Evolutionary conservation across 2,888 invertebrate genomes (phyloP).

Genomic region (Cheiracanthium punctorium): DNA sequence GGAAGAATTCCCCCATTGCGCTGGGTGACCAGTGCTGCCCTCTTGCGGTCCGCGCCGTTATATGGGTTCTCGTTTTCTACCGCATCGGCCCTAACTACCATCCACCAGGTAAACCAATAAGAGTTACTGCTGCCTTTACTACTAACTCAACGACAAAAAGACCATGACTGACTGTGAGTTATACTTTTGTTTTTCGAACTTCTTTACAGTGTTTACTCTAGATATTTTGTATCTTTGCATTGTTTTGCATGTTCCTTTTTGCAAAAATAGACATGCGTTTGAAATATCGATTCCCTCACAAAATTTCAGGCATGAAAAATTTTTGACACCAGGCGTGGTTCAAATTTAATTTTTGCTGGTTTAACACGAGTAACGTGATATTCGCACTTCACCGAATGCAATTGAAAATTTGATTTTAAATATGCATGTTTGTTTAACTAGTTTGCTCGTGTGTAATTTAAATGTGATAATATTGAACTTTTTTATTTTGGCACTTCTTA

Average conservation of each 20-base stretch:
- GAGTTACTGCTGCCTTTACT: constrained; percentile 29
- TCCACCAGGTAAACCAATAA: constrained; percentile 43
- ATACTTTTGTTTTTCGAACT: not conserved
- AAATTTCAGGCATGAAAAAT: not conserved
- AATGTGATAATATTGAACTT: too few species aligned
- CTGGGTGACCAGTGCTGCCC: constrained; percentile 50
- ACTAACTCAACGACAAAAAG: not conserved
- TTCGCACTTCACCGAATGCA: too few species aligned
- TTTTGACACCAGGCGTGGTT: constrained; percentile 16
- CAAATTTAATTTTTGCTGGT: not conserved
- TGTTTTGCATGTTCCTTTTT: not conserved
- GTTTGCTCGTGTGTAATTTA: too few species aligned
- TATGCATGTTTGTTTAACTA: too few species aligned
- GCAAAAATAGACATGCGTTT: not conserved
- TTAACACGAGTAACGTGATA: too few species aligned
- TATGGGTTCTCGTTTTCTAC: constrained; percentile 36
- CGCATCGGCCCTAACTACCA: constrained; percentile 46
- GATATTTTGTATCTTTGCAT: not conserved
- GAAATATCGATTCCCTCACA: not conserved
- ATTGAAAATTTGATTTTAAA: too few species aligned
- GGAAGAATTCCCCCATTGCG: constrained; percentile 22
- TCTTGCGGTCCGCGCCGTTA: constrained; percentile 35
- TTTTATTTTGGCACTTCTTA: too few species aligned
- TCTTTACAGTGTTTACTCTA: not conserved
- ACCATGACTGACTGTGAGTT: constrained; percentile 65